These are phyloP conservation scores for Lydus trimaculatus DNA, from an alignment of 2,888 invertebrate species.

Conservation along the genomic window DNA sequence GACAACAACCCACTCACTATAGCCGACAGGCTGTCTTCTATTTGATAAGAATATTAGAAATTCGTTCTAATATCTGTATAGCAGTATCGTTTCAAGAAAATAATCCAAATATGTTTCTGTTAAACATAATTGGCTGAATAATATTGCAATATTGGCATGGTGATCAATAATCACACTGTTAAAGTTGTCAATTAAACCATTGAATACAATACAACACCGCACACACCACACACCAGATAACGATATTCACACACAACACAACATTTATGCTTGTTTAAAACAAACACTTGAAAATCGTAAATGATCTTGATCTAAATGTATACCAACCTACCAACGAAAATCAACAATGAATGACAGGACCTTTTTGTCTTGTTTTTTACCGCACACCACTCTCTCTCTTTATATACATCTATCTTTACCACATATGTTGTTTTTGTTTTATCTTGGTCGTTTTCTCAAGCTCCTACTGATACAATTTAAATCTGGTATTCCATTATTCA, in stretches of 20 bases:
- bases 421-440: not conserved
- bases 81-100: not conserved
- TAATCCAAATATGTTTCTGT: not conserved
- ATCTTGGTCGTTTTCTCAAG: slow-evolving; percentile 19
- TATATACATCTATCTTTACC: too few species aligned
- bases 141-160: not conserved
- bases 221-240: not conserved
- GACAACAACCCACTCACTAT: not conserved
- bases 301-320: slow-evolving; percentile 14
- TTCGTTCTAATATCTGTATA: not conserved
- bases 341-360: slow-evolving; percentile 48
- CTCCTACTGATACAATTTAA: slow-evolving; percentile 57
- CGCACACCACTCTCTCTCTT: not conserved
- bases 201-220: slow-evolving; percentile 14
- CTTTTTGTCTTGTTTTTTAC: not conserved
- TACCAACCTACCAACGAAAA: slow-evolving; percentile 39
- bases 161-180: not conserved
- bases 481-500: slow-evolving; percentile 59
- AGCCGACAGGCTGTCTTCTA: not conserved
- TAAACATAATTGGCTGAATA: not conserved
- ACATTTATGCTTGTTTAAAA: slow-evolving; percentile 14
- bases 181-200: slow-evolving; percentile 18
- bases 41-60: not conserved
- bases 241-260: slow-evolving; percentile 14
- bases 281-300: not conserved